Conservation (phyloP, 2,113 vertebrate species). For the Furnarius figulus region DNA sequence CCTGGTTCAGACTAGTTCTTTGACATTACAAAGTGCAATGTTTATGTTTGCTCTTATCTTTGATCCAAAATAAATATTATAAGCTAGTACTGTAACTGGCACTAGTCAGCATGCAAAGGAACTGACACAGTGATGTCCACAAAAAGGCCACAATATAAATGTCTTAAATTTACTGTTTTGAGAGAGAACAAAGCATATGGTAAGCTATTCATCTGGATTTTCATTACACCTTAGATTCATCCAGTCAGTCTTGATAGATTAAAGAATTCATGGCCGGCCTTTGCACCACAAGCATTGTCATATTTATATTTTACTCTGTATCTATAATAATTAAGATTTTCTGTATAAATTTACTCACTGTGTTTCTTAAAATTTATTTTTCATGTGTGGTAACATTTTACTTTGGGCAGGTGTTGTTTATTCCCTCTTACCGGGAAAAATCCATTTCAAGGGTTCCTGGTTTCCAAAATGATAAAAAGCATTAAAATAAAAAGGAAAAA, state of each 20-base stretch:
- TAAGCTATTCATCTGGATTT: background rate
- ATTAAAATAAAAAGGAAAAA: background rate
- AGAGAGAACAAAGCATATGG: background rate
- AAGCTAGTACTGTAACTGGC: background rate
- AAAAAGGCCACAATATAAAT: background rate
- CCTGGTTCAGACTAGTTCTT: background rate
- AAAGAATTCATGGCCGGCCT: background rate
- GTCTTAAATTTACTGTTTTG: background rate
- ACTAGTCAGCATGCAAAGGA: background rate
- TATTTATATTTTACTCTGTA: background rate
- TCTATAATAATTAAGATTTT: background rate
- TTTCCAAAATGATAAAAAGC: background rate
- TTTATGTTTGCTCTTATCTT: background rate
- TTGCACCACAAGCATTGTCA: background rate
- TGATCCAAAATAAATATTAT: background rate
- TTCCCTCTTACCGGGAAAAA: background rate
- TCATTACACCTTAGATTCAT: background rate
- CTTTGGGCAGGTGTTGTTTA: background rate
- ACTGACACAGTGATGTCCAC: background rate
- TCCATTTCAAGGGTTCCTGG: background rate
- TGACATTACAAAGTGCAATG: background rate
- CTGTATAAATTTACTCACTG: background rate
- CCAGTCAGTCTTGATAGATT: background rate
- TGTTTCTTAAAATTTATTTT: background rate
- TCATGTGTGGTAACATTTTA: background rate